Conservation (phyloP, 2,797 vertebrate species). For the Enteromius viviparus region DNA sequence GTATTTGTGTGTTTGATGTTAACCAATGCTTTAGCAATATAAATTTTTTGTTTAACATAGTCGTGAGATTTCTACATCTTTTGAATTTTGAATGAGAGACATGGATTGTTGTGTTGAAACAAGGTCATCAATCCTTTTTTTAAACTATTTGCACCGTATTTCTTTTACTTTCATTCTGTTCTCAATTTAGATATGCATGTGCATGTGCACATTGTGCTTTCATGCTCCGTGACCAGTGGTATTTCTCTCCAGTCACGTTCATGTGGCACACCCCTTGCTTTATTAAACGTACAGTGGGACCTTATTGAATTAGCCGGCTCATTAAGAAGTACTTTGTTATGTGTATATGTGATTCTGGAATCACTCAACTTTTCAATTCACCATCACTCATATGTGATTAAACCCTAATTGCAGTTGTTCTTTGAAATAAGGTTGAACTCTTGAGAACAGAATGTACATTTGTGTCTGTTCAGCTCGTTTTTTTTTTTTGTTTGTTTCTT, state of each 20-base stretch:
- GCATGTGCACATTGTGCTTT: neutral
- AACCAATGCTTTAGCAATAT: neutral
- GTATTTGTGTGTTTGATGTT: neutral
- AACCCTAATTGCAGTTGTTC: constrained; percentile 22
- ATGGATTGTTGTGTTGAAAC: neutral
- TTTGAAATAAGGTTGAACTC: constrained; percentile 22
- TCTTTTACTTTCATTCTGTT: neutral
- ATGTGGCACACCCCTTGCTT: constrained; percentile 33
- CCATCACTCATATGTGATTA: constrained; percentile 39
- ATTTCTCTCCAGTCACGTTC: constrained; percentile 62
- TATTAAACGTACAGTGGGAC: constrained; percentile 55
- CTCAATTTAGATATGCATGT: constrained; percentile 2
- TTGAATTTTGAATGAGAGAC: neutral
- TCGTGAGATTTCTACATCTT: neutral
- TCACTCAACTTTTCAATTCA: constrained; percentile 33
- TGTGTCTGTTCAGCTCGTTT: constrained; percentile 2
- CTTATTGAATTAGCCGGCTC: constrained; percentile 57
- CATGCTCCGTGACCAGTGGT: constrained; percentile 54
- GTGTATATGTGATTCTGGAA: constrained; percentile 47
- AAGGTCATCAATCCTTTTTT: neutral
- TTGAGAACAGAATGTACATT: neutral
- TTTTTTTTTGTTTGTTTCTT: neutral
- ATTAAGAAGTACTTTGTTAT: constrained; percentile 50
- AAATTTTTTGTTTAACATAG: neutral
- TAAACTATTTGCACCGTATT: neutral